Conservation (phyloP, 1,140 invertebrate genomes). For the Papilio polyxenes region DNA sequence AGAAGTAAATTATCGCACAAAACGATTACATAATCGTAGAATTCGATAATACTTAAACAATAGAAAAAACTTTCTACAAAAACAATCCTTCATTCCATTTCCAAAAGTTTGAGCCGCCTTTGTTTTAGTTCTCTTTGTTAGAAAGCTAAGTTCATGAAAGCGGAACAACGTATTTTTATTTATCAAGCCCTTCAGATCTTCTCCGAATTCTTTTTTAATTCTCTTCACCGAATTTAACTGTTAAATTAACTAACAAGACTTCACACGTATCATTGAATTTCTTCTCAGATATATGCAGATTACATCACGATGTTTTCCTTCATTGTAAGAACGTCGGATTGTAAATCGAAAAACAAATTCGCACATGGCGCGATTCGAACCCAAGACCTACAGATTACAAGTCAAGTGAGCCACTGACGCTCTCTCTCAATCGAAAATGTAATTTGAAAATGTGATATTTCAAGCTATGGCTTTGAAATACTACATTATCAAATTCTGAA, state of each 20-base stretch:
- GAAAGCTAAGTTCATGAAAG: constrained; percentile 18
- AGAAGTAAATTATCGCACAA: not conserved
- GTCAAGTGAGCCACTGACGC: too few species aligned
- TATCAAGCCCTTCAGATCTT: not conserved
- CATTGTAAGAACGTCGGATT: too few species aligned
- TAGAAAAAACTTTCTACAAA: not conserved
- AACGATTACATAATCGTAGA: not conserved
- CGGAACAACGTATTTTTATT: not conserved
- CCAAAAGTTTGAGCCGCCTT: not conserved
- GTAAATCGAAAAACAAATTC: too few species aligned
- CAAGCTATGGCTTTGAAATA: not conserved
- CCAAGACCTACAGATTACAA: too few species aligned
- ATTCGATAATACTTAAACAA: not conserved
- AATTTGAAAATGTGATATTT: not conserved
- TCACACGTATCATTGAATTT: too few species aligned
- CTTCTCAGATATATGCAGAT: too few species aligned
- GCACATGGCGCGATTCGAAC: too few species aligned
- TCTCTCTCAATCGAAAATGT: not conserved
- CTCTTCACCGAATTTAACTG: not conserved
- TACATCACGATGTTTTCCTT: too few species aligned
- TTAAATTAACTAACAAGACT: not conserved
- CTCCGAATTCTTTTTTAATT: not conserved
- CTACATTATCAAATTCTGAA: not conserved
- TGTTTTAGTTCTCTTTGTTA: not conserved
- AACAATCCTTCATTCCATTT: constrained; percentile 1